phyloP scores from a whole-genome alignment of 2,888 invertebrate species.

The Leptura quadrifasciata region DNA sequence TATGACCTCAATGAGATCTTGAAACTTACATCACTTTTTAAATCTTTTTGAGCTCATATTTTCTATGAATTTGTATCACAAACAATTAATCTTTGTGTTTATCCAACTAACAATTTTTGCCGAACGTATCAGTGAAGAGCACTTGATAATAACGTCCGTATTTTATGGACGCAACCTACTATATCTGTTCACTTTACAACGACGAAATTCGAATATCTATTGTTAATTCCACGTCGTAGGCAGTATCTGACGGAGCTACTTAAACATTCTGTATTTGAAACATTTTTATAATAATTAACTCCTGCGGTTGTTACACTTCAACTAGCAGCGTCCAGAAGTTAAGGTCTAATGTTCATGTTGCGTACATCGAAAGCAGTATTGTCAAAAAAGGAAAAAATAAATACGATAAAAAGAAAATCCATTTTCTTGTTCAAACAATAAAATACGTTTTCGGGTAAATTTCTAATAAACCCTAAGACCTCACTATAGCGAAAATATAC shows the following conservation, averaged over 20 bases:
- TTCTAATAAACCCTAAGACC: background rate
- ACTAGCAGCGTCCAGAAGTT: background rate
- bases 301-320: background rate
- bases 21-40: no score
- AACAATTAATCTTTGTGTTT: no score
- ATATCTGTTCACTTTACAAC: background rate
- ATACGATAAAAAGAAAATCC: background rate
- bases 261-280: background rate
- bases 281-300: no score
- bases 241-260: background rate
- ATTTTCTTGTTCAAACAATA: background rate
- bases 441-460: slow-evolving; percentile 1
- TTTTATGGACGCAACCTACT: no score
- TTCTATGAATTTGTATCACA: no score
- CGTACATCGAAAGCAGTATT: background rate
- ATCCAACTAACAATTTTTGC: no score
- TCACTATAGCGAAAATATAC: background rate
- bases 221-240: background rate
- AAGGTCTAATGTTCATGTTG: background rate
- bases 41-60: no score
- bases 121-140: no score
- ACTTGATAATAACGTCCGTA: no score
- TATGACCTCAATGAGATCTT: no score
- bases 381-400: slow-evolving; percentile 7
- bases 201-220: background rate